Evolutionary conservation across 2,888 invertebrate species (phyloP).

Genomic region (Rhorus exstirpatorius): DNA sequence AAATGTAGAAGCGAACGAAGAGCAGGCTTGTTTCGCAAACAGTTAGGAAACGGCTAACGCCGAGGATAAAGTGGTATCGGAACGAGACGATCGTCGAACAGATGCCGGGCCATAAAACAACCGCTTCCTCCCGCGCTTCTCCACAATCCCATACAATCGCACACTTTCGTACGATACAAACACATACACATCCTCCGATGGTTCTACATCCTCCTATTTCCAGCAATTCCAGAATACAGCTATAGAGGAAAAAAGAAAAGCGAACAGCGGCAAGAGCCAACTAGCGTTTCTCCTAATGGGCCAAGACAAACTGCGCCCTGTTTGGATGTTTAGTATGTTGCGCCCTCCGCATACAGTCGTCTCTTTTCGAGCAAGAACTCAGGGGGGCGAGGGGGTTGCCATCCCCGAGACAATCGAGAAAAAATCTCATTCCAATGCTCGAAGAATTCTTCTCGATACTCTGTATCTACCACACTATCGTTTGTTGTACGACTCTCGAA

Average conservation of each 20-base stretch:
- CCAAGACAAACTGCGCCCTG: conserved; percentile 85
- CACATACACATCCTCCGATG: conserved; percentile 29
- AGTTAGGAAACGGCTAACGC: conserved; percentile 85
- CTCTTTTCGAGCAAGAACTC: conserved; percentile 10
- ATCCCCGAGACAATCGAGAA: conserved; percentile 36
- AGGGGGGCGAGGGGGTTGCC: conserved; percentile 35
- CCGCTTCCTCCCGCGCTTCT: conserved; percentile 78
- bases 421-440: conserved; percentile 46
- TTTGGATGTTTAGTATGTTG: conserved; percentile 69
- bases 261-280: conserved; percentile 79
- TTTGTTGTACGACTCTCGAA: conserved; percentile 14
- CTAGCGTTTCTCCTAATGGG: conserved; percentile 86
- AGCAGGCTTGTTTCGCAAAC: conserved; percentile 84
- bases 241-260: conserved; percentile 63
- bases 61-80: conserved; percentile 86
- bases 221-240: conserved; percentile 64
- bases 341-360: conserved; percentile 55
- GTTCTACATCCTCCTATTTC: conserved; percentile 64
- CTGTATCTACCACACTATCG: conserved; percentile 42
- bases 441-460: conserved; percentile 62
- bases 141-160: conserved; percentile 70
- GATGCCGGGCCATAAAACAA: conserved; percentile 86
- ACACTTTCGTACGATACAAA: conserved; percentile 32
- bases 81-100: conserved; percentile 86
- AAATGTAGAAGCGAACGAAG: conserved; percentile 59